Base-by-base conservation (phyloP, 2,888 invertebrate species). In the Rotaria macrura region DNA sequence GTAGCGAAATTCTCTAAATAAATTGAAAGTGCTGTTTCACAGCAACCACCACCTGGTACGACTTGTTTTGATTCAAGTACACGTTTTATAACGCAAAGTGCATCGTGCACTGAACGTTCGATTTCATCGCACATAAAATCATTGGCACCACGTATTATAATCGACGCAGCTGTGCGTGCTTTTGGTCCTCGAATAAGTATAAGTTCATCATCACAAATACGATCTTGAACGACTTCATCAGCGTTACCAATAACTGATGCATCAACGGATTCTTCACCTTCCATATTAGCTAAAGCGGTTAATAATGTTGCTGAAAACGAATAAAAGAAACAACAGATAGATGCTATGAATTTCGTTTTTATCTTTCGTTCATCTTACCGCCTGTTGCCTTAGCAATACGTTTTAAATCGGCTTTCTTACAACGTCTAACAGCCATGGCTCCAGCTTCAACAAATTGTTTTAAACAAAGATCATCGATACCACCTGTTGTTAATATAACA, bases 121-220 rank as follows among this genome's bases (percentile, higher is more conserved):
- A 99, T 98, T 93, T 99, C 99, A 92, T 99, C 99, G 90, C 97
- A 95, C 93, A 97, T 98, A 90, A 95, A 96, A 92, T 99, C 99
- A 89, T 98, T 99, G 12, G 99, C 97, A 20, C 99, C 99, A 79
- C 99, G 94, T 72, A 99, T 93, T 91, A 99, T 96, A 57, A 99
- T 94, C 0, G 97, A 97, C 83, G 96, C 95, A 0, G 98, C 97
- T 49, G 96, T 95, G 87, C 97, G 93, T 7, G 95, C 94, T 89
- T 94, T 94, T 0, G 96, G 94, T 5, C 95, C 95, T 90, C 84
- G 38, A 20, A 99, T 95, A 87, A 99, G 93, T 88, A 99, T 95
- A 55, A 99, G 93, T 91, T 99, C 98, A 91, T 99, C 98, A 90
- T 99, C 99, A 90, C 96, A 97, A 88, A 99, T 94, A 89, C 94